Conservation (phyloP, 2,888 invertebrate species). For the Agapetus fuscipes region DNA sequence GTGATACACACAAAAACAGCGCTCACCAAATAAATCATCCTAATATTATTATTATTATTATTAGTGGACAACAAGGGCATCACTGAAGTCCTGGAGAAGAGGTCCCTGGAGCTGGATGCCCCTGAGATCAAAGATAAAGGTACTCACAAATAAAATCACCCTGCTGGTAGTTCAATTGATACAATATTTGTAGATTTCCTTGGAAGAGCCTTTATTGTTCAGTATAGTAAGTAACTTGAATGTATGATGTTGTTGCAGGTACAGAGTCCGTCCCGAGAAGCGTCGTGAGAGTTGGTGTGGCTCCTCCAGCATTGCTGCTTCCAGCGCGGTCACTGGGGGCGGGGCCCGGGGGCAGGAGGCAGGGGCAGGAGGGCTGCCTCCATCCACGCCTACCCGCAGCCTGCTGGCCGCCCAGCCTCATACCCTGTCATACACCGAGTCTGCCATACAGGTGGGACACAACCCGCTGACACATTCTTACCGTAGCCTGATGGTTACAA, state of each 20-base stretch:
- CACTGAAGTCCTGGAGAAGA: slow-evolving; percentile 88
- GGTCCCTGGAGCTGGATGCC: slow-evolving; percentile 82
- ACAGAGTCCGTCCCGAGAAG: slow-evolving; percentile 61
- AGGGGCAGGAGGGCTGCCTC: slow-evolving; percentile 1
- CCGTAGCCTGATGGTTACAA: neutral
- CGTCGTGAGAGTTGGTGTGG: slow-evolving; percentile 60
- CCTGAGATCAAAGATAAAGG: slow-evolving; percentile 28
- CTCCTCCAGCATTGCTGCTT: slow-evolving; percentile 1
- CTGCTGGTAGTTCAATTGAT: no score
- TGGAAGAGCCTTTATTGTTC: no score
- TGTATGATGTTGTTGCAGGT: slow-evolving; percentile 28
- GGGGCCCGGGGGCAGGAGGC: slow-evolving; percentile 3
- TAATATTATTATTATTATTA: no score
- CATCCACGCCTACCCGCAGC: slow-evolving; percentile 26
- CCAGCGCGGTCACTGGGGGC: slow-evolving; percentile 7
- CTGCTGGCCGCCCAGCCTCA: slow-evolving; percentile 27
- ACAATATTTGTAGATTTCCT: no score
- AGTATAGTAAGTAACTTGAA: neutral
- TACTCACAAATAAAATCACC: no score
- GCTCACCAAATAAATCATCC: no score
- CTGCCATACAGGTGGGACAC: slow-evolving; percentile 36
- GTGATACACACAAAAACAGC: no score
- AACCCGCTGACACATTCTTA: neutral
- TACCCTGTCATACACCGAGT: slow-evolving; percentile 36
- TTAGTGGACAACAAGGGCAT: slow-evolving; percentile 99